Conservation (phyloP, 1,140 invertebrate genomes). For the Trissolcus basalis region DNA sequence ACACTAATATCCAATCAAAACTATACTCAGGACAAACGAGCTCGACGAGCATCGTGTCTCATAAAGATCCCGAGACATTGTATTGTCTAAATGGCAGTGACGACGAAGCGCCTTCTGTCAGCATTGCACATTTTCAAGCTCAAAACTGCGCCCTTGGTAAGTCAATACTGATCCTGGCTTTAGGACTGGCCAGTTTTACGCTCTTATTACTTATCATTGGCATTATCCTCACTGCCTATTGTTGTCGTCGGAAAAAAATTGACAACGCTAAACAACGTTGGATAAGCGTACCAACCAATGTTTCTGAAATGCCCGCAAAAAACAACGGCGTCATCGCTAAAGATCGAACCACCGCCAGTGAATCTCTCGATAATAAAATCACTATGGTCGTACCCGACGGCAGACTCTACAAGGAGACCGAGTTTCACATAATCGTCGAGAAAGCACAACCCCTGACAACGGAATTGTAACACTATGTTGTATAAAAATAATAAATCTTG, state of each 20-base stretch:
- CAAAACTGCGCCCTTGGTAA: slow-evolving; percentile 64
- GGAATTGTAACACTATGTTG: slow-evolving; percentile 83
- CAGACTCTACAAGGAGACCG: slow-evolving; percentile 87
- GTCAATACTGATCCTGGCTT: slow-evolving; percentile 64
- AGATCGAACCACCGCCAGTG: slow-evolving; percentile 43
- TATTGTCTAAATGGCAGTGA: slow-evolving; percentile 61
- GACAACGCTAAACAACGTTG: slow-evolving; percentile 66
- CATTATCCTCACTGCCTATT: slow-evolving; percentile 62
- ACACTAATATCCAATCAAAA: slow-evolving; percentile 66
- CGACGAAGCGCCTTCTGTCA: slow-evolving; percentile 42
- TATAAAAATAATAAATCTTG: no score
- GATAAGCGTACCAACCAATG: slow-evolving; percentile 74
- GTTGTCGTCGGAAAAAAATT: slow-evolving; percentile 62
- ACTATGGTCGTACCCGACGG: slow-evolving; percentile 86
- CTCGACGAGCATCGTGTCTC: slow-evolving; percentile 20
- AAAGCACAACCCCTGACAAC: slow-evolving; percentile 86
- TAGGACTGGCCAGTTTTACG: slow-evolving; percentile 58
- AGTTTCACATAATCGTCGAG: slow-evolving; percentile 89
- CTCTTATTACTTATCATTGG: slow-evolving; percentile 46
- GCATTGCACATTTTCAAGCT: slow-evolving; percentile 65
- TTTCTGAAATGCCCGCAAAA: slow-evolving; percentile 70
- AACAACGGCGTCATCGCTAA: slow-evolving; percentile 70
- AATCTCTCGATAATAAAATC: slow-evolving; percentile 73
- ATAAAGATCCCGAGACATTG: slow-evolving; percentile 66
- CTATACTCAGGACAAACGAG: slow-evolving; percentile 54